Evolutionary conservation across 2,888 invertebrate species (phyloP).

Genomic region (Eretmocerus hayati): DNA sequence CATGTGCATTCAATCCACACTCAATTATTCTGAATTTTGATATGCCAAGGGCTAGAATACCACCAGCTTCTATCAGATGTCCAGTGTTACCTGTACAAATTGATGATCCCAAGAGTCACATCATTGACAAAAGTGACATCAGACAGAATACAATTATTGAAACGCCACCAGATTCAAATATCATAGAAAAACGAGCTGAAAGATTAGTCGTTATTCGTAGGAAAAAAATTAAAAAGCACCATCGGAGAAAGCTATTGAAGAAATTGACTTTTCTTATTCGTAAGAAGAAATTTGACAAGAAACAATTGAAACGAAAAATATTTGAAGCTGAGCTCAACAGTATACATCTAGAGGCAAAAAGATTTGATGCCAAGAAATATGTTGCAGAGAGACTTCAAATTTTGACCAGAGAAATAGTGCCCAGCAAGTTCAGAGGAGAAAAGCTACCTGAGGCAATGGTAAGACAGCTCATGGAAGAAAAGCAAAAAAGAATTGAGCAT

Average conservation of each 20-base stretch:
- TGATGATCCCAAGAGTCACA: slow-evolving; percentile 30
- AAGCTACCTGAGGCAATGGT: slow-evolving; percentile 62
- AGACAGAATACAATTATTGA: slow-evolving; percentile 50
- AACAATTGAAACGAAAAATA: slow-evolving; percentile 66
- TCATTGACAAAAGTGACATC: slow-evolving; percentile 37
- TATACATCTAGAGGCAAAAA: slow-evolving; percentile 65
- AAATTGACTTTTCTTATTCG: slow-evolving; percentile 72
- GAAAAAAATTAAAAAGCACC: slow-evolving; percentile 83
- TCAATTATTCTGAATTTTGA: slow-evolving; percentile 31
- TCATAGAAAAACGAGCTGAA: slow-evolving; percentile 62
- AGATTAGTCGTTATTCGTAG: slow-evolving; percentile 70
- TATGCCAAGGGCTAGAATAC: slow-evolving; percentile 22
- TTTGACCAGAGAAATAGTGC: slow-evolving; percentile 57
- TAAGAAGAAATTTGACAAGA: slow-evolving; percentile 61
- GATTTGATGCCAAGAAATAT: slow-evolving; percentile 68
- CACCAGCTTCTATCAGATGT: slow-evolving; percentile 30
- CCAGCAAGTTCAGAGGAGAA: slow-evolving; percentile 54
- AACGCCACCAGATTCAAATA: slow-evolving; percentile 45
- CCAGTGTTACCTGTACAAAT: slow-evolving; percentile 30
- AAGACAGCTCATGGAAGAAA: slow-evolving; percentile 59
- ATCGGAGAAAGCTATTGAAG: slow-evolving; percentile 71
- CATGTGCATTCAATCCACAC: slow-evolving; percentile 25
- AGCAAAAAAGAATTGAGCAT: slow-evolving; percentile 43
- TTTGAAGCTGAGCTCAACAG: slow-evolving; percentile 67
- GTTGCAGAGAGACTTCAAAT: slow-evolving; percentile 58